Evolutionary conservation across 2,888 invertebrate genomes (phyloP).

Genomic region (Coelopa pilipes): DNA sequence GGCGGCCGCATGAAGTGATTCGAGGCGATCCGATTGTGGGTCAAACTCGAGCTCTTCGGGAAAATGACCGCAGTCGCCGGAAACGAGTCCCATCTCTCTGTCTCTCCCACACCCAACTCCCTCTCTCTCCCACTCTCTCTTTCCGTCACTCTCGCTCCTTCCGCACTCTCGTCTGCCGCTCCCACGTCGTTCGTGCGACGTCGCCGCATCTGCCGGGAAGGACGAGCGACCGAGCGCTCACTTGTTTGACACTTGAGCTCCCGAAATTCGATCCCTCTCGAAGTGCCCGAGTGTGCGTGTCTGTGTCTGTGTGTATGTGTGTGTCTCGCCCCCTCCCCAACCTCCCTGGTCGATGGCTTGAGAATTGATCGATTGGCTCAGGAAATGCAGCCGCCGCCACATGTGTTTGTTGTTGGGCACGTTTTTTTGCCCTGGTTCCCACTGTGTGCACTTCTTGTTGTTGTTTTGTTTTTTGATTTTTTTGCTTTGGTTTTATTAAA

Average conservation of each 20-base stretch:
- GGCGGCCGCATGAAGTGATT: background rate
- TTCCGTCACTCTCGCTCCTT: background rate
- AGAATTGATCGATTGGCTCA: conserved; percentile 33
- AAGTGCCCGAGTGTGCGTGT: conserved; percentile 16
- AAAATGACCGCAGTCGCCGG: conserved; percentile 1
- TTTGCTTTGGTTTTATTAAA: background rate
- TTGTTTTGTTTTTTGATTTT: too few species aligned
- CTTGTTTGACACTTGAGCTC: conserved; percentile 23
- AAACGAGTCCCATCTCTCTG: conserved; percentile 1
- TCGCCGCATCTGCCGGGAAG: conserved; percentile 29
- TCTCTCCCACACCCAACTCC: background rate
- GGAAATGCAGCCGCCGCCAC: conserved; percentile 29
- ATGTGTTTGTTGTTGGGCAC: conserved; percentile 13
- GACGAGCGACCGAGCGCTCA: background rate
- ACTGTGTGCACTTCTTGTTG: too few species aligned
- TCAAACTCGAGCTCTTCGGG: conserved; percentile 5
- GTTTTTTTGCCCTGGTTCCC: background rate
- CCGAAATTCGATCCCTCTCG: conserved; percentile 30
- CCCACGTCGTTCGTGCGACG: background rate
- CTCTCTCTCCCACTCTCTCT: background rate
- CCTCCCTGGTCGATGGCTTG: background rate
- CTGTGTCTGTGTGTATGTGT: too few species aligned
- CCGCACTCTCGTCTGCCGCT: too few species aligned
- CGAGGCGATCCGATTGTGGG: conserved; percentile 17
- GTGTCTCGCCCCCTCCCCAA: too few species aligned